Conservation (phyloP, 2,113 vertebrate genomes). For the Rallus limicola region DNA sequence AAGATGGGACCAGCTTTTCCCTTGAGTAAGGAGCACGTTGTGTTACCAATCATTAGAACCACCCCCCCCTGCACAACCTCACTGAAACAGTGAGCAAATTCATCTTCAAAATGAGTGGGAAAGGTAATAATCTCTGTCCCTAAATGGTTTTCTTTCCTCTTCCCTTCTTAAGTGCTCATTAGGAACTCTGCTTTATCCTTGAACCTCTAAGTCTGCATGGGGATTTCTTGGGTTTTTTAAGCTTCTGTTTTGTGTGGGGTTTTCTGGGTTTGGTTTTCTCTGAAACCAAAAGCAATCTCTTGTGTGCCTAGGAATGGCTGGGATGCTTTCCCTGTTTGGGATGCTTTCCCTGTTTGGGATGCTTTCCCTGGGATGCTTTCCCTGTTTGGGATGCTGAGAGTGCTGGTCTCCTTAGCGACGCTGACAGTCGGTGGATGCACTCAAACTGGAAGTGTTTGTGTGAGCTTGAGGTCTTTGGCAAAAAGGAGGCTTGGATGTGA, state of each 20-base stretch:
- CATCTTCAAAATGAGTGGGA: not conserved
- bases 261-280: not conserved
- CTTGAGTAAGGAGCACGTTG: not conserved
- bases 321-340: not conserved
- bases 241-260: no score
- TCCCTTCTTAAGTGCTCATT: not conserved
- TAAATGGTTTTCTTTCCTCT: not conserved
- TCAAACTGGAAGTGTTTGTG: not conserved
- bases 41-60: not conserved
- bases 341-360: no score
- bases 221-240: no score
- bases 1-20: not conserved
- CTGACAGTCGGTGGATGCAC: not conserved
- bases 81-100: not conserved
- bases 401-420: constrained; percentile 2
- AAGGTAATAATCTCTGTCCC: not conserved
- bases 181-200: not conserved
- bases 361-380: no score
- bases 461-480: constrained; percentile 17
- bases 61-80: not conserved
- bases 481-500: not conserved
- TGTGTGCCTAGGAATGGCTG: not conserved
- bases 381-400: no score
- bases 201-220: not conserved
- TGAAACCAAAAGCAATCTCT: not conserved